Base-by-base conservation (phyloP, 2,797 vertebrate species). In the Sternarchorhynchus goeldii region DNA sequence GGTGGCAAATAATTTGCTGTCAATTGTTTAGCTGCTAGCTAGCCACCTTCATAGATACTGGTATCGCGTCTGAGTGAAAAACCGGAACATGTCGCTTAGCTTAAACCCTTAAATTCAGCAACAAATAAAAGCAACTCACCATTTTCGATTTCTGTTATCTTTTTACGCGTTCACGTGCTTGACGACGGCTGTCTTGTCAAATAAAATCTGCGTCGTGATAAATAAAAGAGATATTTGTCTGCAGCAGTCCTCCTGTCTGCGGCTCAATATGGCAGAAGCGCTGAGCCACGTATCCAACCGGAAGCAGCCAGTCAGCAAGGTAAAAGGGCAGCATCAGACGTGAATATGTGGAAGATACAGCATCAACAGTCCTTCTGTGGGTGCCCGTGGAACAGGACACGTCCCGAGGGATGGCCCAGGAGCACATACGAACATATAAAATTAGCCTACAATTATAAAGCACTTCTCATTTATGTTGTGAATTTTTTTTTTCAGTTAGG, bases 231-330 rank as follows among this genome's bases (percentile, higher is more conserved):
- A 16, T 77, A 73, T 72, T 75, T 71, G n/a, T 50, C 64, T 77
- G 56, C 66, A 34, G 50, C 56, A 56, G 56, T n/a, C 67, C 86
- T 73, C 20, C 45, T 71, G 70, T 65, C 81, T 58, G 81, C 82
- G 81, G 80, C 86, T 88, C 92, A 94, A 95, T 93, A 95, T 95
- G 94, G 94, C 94, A 90, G 92, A 87, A 71, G 53, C 58, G 55
- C 81, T 85, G 74, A 86, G 88, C 88, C 88, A 89, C 88, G 88
- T 89, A 87, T 89, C 85, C 88, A 85, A 88, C 87, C 88, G 88
- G 88, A 89, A 89, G 84, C n/a, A 69, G 76, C 76, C 66, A 53
- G 72, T 84, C 79, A 75, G 77, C 34, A 53, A 67, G 81, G 80
- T 77, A 53, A 83, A 81, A 75, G 69, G 73, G 77, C 78, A 81